Percentiles rank a stretch among this genome's conserved stretches.
Evolutionary conservation across 2,888 invertebrate genomes (phyloP).

Genomic region (Chaitophorus viminalis): DNA sequence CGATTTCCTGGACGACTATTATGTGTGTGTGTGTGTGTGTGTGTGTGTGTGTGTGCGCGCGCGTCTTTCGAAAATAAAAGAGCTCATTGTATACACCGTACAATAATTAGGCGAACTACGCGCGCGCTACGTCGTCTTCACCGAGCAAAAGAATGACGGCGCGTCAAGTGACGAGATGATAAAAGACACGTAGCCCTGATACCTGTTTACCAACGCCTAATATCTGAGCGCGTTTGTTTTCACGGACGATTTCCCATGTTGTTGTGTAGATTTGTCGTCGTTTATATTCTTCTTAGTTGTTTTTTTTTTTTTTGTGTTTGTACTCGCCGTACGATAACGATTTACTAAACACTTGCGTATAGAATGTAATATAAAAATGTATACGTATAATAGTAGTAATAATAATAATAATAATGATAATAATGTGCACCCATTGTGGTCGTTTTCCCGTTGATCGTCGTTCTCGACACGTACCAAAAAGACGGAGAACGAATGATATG

Average conservation of each 20-base stretch:
- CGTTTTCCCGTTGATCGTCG: conserved; percentile 14
- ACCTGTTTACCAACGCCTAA: not conserved
- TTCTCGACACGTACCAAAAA: conserved; percentile 53
- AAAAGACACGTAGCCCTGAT: not conserved
- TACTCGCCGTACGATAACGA: conserved; percentile 6
- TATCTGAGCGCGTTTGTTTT: conserved; percentile 38
- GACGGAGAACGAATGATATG: not conserved
- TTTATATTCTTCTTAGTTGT: not conserved
- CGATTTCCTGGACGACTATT: not conserved
- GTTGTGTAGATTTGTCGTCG: conserved; percentile 33
- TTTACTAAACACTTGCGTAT: conserved; percentile 28
- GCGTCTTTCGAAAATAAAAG: not conserved
- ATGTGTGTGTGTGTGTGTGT: too few species aligned
- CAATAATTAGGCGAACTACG: not conserved
- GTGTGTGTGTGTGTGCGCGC: not conserved
- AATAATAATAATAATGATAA: not conserved
- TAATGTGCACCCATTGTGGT: conserved; percentile 33
- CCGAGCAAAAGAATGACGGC: not conserved
- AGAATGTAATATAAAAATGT: not conserved
- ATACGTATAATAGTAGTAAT: not conserved
- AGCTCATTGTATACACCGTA: not conserved
- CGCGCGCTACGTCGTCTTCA: not conserved
- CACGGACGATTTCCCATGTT: conserved; percentile 55
- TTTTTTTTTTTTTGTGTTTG: not conserved
- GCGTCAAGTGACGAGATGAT: not conserved